Conservation (phyloP, 2,797 vertebrate species). For the Vireo griseus region DNA sequence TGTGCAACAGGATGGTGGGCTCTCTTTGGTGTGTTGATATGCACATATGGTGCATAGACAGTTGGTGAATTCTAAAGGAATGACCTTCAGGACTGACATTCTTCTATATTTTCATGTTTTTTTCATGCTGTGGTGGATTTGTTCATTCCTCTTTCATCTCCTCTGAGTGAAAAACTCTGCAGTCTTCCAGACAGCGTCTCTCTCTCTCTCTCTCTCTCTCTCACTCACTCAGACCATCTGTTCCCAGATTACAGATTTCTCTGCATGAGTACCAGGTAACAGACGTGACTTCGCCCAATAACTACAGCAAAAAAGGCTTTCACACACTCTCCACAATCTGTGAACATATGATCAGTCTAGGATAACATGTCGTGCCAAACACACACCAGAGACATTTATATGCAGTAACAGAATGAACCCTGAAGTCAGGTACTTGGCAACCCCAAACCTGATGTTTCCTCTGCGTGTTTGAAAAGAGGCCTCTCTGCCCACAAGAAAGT, state of each 20-base stretch:
- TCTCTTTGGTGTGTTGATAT: background rate
- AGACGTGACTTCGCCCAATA: constrained; percentile 61
- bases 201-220: constrained; percentile 14
- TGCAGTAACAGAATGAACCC: constrained; percentile 50
- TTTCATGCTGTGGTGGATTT: constrained; percentile 38
- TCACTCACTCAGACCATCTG: constrained; percentile 67
- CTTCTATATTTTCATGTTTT: constrained; percentile 54
- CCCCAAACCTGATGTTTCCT: background rate
- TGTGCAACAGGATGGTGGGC: background rate
- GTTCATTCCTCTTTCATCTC: constrained; percentile 51
- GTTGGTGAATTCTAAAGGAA: constrained; percentile 44
- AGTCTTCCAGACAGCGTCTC: constrained; percentile 52
- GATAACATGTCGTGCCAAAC: constrained; percentile 67
- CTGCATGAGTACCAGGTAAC: constrained; percentile 70
- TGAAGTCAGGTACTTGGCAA: constrained; percentile 45
- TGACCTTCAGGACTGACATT: constrained; percentile 54
- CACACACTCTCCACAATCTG: constrained; percentile 61
- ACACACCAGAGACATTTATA: constrained; percentile 54
- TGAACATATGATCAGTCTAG: constrained; percentile 73
- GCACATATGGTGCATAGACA: constrained; percentile 10
- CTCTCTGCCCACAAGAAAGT: background rate
- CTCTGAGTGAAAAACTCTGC: constrained; percentile 3
- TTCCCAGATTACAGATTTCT: constrained; percentile 66
- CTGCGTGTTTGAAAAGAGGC: background rate
- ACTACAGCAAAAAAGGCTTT: constrained; percentile 69